A percentile compares a stretch with the other conserved stretches of the same genome.
These are phyloP conservation scores for Hydrocynus forskahlii DNA, from an alignment of 2,797 vertebrate genomes.

Conservation along the genomic window DNA sequence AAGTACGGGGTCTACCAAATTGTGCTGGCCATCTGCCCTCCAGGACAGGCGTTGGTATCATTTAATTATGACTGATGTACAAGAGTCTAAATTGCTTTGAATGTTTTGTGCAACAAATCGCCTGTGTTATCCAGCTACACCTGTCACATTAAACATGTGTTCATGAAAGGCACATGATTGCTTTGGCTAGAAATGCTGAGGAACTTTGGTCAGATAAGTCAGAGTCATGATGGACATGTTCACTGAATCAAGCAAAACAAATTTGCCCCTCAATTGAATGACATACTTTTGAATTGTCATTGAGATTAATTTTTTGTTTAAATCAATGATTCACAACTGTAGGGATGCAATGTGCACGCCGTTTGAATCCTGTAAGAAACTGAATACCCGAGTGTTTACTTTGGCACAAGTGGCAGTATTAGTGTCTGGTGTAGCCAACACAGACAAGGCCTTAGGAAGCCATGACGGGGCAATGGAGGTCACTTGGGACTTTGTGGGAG, in stretches of 20 bases:
- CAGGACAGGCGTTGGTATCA: not conserved
- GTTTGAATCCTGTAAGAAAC: slow-evolving; percentile 49
- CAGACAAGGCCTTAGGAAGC: slow-evolving; percentile 65
- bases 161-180: not conserved
- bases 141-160: no score
- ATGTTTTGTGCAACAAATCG: not conserved
- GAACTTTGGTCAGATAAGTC: not conserved
- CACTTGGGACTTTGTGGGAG: slow-evolving; percentile 67
- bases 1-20: no score
- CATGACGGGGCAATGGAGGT: slow-evolving; percentile 62
- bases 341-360: slow-evolving; percentile 5
- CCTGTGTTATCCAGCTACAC: not conserved
- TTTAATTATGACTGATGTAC: not conserved
- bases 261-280: not conserved
- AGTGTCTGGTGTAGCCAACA: slow-evolving; percentile 57
- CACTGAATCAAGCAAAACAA: not conserved
- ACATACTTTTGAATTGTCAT: not conserved
- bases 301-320: not conserved
- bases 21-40: no score
- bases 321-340: not conserved
- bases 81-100: not conserved
- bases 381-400: slow-evolving; percentile 59
- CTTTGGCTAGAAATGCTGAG: not conserved
- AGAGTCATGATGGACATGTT: not conserved
- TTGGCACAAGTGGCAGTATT: slow-evolving; percentile 59